phyloP scores from a whole-genome alignment of 2,113 vertebrate species.

The Oenanthe oenanthe region DNA sequence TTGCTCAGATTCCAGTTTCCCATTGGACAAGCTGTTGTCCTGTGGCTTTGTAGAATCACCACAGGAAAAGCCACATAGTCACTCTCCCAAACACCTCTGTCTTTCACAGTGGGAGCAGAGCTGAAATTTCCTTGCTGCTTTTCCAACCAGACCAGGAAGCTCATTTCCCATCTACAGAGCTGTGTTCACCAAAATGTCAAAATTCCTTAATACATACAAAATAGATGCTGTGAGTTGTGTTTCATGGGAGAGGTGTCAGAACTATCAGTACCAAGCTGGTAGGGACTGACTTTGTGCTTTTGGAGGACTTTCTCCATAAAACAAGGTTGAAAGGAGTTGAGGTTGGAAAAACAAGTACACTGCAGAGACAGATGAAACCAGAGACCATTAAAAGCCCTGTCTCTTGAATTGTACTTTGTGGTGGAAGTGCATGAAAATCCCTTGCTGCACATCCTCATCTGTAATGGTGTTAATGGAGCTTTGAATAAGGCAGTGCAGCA shows the following conservation, averaged over 20 bases:
- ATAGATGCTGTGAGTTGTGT: not conserved
- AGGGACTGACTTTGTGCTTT: not conserved
- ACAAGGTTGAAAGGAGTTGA: not conserved
- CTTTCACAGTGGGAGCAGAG: not conserved
- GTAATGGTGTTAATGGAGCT: not conserved
- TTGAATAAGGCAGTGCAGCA: not conserved
- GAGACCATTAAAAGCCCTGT: not conserved
- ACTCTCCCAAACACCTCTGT: fast-evolving
- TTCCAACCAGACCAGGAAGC: not conserved
- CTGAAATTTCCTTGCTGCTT: not conserved
- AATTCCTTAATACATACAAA: not conserved
- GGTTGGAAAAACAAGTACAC: not conserved
- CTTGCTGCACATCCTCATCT: not conserved
- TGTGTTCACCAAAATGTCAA: not conserved
- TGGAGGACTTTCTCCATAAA: not conserved
- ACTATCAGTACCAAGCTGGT: not conserved
- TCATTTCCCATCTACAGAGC: not conserved
- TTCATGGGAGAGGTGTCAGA: not conserved
- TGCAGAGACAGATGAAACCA: not conserved
- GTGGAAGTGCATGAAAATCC: not conserved
- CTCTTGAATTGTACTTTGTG: not conserved
- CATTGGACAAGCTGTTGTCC: not conserved
- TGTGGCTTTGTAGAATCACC: not conserved
- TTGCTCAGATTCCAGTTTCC: not conserved
- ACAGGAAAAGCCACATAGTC: fast-evolving